Conservation (phyloP, 2,113 vertebrate genomes). For the Blennius ocellaris region DNA sequence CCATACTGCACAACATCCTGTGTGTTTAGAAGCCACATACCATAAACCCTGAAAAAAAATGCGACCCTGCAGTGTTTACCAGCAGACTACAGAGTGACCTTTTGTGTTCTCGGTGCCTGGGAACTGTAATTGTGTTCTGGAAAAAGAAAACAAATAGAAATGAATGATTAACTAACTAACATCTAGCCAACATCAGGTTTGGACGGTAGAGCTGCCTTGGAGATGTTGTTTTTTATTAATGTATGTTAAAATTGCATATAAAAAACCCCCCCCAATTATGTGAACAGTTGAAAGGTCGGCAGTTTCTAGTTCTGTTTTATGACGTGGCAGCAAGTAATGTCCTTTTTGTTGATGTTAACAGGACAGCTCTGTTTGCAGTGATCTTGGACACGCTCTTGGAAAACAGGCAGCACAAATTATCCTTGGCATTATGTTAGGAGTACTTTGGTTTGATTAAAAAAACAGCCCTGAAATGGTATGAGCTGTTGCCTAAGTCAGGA, state of each 20-base stretch:
- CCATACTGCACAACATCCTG: constrained; percentile 75
- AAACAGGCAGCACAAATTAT: constrained; percentile 36
- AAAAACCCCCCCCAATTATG: too few relatives aligned
- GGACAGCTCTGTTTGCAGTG: constrained; percentile 27
- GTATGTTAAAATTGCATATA: too few relatives aligned
- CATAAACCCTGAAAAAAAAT: constrained; percentile 47
- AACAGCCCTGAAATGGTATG: constrained; percentile 48
- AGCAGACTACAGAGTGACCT: constrained; percentile 27
- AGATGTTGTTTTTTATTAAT: background rate
- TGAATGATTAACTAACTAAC: constrained; percentile 17
- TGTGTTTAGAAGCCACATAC: constrained; percentile 62
- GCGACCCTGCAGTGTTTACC: constrained; percentile 54
- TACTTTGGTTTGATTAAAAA: constrained; percentile 42
- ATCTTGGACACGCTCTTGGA: constrained; percentile 46
- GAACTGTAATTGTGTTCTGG: constrained; percentile 22
- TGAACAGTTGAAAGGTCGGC: background rate
- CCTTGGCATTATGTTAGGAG: constrained; percentile 23
- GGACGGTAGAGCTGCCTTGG: background rate
- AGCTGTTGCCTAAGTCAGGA: constrained; percentile 43
- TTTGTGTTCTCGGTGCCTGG: constrained; percentile 38
- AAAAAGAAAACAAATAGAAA: constrained; percentile 2
- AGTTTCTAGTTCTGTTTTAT: constrained; percentile 7
- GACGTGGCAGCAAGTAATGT: constrained; percentile 16
- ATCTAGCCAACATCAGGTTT: constrained; percentile 25
- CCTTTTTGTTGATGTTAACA: constrained; percentile 34